Conservation (phyloP, 2,888 invertebrate species). For the Oegoconia quadripuncta region DNA sequence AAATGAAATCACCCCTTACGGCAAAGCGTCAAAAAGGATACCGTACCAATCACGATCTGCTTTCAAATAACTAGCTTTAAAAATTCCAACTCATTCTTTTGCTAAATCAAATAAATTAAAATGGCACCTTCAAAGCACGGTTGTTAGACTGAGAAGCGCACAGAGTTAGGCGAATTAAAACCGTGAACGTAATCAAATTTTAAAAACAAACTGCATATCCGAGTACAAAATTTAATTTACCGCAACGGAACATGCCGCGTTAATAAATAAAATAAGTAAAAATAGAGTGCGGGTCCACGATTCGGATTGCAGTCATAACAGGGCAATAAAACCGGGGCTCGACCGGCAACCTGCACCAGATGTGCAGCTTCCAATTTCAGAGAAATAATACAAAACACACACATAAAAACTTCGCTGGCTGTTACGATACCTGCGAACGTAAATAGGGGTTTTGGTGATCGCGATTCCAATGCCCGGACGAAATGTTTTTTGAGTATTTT, state of each 20-base stretch:
- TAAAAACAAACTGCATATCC: constrained; percentile 37
- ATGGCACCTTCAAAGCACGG: too few relatives aligned
- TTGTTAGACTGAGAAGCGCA: too few relatives aligned
- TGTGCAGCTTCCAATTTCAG: constrained; percentile 60
- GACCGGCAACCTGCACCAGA: constrained; percentile 49
- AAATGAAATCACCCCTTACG: constrained; percentile 52
- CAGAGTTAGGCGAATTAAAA: neutral
- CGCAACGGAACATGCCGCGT: constrained; percentile 37
- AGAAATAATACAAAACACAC: constrained; percentile 52
- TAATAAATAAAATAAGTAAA: constrained; percentile 60
- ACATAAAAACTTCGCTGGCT: constrained; percentile 52
- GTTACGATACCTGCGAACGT: constrained; percentile 59
- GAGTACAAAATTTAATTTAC: constrained; percentile 46
- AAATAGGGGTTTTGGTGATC: constrained; percentile 62
- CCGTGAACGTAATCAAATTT: constrained; percentile 29
- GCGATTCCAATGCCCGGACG: constrained; percentile 39
- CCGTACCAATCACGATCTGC: constrained; percentile 44
- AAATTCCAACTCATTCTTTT: neutral
- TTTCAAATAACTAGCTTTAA: too few relatives aligned
- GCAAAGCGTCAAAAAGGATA: constrained; percentile 42
- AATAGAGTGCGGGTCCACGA: constrained; percentile 38
- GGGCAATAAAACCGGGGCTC: constrained; percentile 53
- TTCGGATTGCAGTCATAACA: constrained; percentile 68
- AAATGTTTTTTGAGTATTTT: constrained; percentile 51
- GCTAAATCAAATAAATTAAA: too few relatives aligned